Evolutionary conservation across 2,797 vertebrate genomes (phyloP).

Genomic region (Lophius americanus): DNA sequence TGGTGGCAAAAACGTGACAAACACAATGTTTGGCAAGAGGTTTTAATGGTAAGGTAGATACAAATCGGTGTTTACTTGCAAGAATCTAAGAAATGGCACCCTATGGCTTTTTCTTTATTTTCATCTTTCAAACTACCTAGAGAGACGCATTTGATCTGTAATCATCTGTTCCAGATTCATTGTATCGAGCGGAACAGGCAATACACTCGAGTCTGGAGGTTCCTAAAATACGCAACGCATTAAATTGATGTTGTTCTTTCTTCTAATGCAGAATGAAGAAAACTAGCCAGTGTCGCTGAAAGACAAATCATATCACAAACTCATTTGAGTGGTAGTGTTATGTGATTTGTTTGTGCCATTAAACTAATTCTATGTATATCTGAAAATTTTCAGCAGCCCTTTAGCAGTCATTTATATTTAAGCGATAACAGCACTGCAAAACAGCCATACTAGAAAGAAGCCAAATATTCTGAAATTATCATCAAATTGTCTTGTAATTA

Average conservation of each 20-base stretch:
- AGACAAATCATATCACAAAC: background rate
- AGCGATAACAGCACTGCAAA: background rate
- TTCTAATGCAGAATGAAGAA: background rate
- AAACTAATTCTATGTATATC: background rate
- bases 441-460: too few relatives aligned
- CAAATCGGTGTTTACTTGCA: constrained; percentile 6
- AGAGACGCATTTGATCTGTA: too few relatives aligned
- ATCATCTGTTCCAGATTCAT: background rate
- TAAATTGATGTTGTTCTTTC: background rate
- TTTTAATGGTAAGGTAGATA: too few relatives aligned
- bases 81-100: background rate
- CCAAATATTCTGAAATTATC: too few relatives aligned
- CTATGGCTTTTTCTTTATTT: background rate
- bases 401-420: background rate
- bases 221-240: background rate
- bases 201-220: background rate
- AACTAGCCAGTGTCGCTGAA: background rate
- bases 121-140: too few relatives aligned
- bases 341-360: background rate
- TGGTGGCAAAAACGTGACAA: too few relatives aligned
- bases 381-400: background rate
- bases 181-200: background rate
- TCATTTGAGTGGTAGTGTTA: background rate
- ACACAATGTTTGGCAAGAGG: too few relatives aligned
- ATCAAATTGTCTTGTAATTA: too few relatives aligned